A percentile compares a stretch with the other conserved stretches of the same genome.
Conservation (phyloP, 1,140 invertebrate genomes). For the Euglossa dilemma region DNA sequence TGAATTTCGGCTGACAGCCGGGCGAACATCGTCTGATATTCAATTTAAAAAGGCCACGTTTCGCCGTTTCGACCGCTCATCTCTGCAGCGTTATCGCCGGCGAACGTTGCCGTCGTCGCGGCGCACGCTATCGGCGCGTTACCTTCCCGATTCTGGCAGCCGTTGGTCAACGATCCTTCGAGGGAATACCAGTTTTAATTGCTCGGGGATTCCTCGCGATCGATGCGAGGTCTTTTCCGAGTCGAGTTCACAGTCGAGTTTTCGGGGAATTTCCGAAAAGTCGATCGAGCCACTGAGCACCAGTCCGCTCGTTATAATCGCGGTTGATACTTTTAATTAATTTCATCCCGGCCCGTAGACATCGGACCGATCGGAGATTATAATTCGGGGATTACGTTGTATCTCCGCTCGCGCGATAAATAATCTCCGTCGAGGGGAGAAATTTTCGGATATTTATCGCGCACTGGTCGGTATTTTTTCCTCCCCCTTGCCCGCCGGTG, state of each 20-base stretch:
- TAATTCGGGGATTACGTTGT: constrained; percentile 22
- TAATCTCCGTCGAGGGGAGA: constrained; percentile 1
- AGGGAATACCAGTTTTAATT: not conserved
- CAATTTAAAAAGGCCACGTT: not conserved
- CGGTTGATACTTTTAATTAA: constrained; percentile 12
- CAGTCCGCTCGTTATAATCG: not conserved
- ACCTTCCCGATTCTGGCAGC: not conserved
- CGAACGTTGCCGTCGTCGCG: too few species aligned
- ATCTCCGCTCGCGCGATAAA: constrained; percentile 6
- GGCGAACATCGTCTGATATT: constrained; percentile 10
- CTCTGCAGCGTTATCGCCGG: not conserved
- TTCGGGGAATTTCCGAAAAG: not conserved
- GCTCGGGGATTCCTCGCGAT: not conserved
- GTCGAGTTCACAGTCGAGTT: too few species aligned
- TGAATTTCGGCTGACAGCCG: not conserved
- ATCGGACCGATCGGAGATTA: constrained; percentile 7
- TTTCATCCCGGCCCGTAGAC: not conserved
- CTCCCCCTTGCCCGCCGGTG: not conserved
- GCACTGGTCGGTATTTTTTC: not conserved
- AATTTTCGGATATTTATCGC: constrained; percentile 40
- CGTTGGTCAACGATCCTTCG: not conserved
- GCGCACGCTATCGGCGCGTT: not conserved
- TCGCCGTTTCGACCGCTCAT: not conserved
- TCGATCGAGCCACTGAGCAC: not conserved
- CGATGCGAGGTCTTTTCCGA: not conserved